These are phyloP conservation scores for Gobius niger DNA, from an alignment of 2,113 vertebrate genomes.

Conservation along the genomic window DNA sequence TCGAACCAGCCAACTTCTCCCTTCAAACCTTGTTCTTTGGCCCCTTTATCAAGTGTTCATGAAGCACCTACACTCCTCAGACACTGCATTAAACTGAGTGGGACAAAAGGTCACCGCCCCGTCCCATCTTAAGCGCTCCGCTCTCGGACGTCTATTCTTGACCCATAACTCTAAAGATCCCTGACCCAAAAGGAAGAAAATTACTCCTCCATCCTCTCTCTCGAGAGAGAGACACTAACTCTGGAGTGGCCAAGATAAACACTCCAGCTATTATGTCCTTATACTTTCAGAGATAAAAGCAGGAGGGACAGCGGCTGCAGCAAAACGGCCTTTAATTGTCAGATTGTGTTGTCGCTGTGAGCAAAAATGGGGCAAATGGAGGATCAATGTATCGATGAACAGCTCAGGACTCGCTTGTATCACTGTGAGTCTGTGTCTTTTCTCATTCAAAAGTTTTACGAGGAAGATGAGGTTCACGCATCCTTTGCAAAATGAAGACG, in stretches of 20 bases:
- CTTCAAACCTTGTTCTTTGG: neutral
- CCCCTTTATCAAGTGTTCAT: neutral
- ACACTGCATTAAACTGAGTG: neutral
- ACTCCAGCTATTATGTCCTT: conserved; percentile 47
- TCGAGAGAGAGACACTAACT: conserved; percentile 6
- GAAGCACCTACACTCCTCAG: neutral
- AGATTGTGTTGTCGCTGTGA: conserved; percentile 54
- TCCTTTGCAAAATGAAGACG: neutral
- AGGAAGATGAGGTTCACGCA: neutral
- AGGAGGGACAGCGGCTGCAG: conserved; percentile 31
- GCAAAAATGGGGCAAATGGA: conserved; percentile 43
- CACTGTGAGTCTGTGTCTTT: conserved; percentile 42
- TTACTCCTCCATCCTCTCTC: conserved; percentile 25
- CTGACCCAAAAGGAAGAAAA: conserved; percentile 31
- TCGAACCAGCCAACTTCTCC: neutral
- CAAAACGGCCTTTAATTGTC: conserved; percentile 38
- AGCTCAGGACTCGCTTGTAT: conserved; percentile 54
- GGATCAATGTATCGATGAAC: conserved; percentile 65
- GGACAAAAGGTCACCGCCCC: neutral
- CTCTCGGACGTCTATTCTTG: conserved; percentile 23
- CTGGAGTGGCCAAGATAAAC: conserved; percentile 25
- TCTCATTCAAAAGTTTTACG: conserved; percentile 8
- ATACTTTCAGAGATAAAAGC: conserved; percentile 41
- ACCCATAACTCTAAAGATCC: conserved; percentile 15
- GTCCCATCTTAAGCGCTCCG: neutral